Percentiles rank a stretch among this genome's conserved stretches.
These are phyloP conservation scores for Capitulum mitella DNA, from an alignment of 2,888 invertebrate genomes.

Conservation along the genomic window DNA sequence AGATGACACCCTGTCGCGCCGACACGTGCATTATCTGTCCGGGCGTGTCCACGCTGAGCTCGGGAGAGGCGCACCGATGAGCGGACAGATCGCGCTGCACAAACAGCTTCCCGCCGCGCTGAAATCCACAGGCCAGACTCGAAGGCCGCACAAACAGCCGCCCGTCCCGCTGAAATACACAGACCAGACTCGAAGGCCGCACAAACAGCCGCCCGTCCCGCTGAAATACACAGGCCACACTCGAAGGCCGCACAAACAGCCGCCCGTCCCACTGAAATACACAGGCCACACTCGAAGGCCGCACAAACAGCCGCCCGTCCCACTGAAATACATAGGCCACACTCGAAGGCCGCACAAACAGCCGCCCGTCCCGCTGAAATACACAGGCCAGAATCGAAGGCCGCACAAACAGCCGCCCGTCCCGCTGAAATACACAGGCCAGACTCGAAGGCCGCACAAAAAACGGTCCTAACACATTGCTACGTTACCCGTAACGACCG, in stretches of 20 bases:
- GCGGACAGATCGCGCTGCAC: conserved; percentile 16
- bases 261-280: background rate
- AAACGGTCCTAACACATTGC: no score
- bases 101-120: conserved; percentile 11
- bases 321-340: background rate
- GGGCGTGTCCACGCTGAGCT: background rate
- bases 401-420: no score
- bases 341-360: background rate
- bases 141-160: background rate
- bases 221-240: background rate
- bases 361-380: background rate
- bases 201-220: no score
- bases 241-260: background rate
- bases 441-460: no score
- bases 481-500: no score
- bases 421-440: background rate
- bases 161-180: background rate
- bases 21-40: background rate
- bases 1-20: background rate
- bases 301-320: background rate
- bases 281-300: no score
- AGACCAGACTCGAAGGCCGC: no score
- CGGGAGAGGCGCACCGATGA: background rate
- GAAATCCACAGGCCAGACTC: background rate
- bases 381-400: no score